phyloP scores from a whole-genome alignment of 2,888 invertebrate genomes.

The Monopis laevigella region DNA sequence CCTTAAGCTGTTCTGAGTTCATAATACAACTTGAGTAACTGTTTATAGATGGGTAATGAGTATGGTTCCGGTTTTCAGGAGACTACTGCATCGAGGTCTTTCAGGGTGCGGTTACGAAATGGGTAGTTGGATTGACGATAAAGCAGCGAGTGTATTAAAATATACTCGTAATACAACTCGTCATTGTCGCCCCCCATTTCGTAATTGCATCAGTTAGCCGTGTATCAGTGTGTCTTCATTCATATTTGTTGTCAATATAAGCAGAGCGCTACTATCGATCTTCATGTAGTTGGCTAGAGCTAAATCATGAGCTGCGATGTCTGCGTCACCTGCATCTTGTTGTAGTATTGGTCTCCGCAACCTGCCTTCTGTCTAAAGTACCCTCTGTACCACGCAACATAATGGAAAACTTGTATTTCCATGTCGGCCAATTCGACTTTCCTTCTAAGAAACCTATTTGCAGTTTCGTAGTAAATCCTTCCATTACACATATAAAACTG shows the following conservation, averaged over 20 bases:
- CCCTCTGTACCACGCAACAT: conserved; percentile 5
- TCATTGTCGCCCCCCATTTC: too few relatives aligned
- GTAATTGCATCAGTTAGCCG: too few relatives aligned
- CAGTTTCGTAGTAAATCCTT: conserved; percentile 1
- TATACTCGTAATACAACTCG: too few relatives aligned
- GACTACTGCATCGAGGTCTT: too few relatives aligned
- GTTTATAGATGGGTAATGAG: too few relatives aligned
- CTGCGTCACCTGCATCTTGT: conserved; percentile 1
- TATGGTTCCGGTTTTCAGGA: too few relatives aligned
- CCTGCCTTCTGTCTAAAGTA: conserved; percentile 2
- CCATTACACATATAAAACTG: background rate
- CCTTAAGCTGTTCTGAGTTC: too few relatives aligned
- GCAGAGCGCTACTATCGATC: background rate
- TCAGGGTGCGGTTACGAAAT: too few relatives aligned
- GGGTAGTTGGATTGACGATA: too few relatives aligned
- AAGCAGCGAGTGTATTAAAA: too few relatives aligned
- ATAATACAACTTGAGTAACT: too few relatives aligned
- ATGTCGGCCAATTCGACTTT: conserved; percentile 1
- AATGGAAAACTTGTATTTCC: conserved; percentile 7
- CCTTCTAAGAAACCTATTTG: background rate
- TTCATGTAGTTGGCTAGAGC: background rate
- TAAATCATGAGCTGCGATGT: background rate
- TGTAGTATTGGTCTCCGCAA: background rate
- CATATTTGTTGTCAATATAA: background rate
- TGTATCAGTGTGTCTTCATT: background rate